Percentiles rank a stretch among this genome's conserved stretches.
phyloP scores from a whole-genome alignment of 2,797 vertebrate genomes.

The Poeciliopsis presidionis region DNA sequence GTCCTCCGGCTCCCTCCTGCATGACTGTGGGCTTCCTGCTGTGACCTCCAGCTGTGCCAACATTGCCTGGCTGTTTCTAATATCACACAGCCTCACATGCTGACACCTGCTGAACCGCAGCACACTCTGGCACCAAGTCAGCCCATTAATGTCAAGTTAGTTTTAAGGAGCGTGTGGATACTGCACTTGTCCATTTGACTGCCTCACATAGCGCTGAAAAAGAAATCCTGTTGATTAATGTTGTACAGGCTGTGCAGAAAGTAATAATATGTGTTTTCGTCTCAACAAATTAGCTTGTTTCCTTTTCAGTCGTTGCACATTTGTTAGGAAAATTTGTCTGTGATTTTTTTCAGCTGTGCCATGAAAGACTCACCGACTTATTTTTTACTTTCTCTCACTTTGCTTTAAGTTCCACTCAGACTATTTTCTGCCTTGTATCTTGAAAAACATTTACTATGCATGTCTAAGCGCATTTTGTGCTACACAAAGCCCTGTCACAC shows the following conservation, averaged over 20 bases:
- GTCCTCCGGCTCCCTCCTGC: constrained; percentile 1
- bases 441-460: no score
- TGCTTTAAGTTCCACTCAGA: no score
- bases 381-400: not conserved
- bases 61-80: constrained; percentile 16
- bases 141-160: constrained; percentile 4
- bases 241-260: not conserved
- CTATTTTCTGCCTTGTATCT: no score
- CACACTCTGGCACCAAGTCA: constrained; percentile 17
- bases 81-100: constrained; percentile 15
- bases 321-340: not conserved
- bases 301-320: no score
- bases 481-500: no score
- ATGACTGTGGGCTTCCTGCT: constrained; percentile 22
- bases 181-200: not conserved
- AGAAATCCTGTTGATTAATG: not conserved
- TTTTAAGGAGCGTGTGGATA: constrained; percentile 18
- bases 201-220: not conserved
- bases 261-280: not conserved
- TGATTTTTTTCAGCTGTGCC: not conserved
- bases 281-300: not conserved
- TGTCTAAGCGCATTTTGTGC: no score
- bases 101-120: constrained; percentile 33
- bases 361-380: not conserved
- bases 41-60: constrained; percentile 44